Evolutionary conservation across 2,113 vertebrate species (phyloP).

Genomic region (Polypterus senegalus): DNA sequence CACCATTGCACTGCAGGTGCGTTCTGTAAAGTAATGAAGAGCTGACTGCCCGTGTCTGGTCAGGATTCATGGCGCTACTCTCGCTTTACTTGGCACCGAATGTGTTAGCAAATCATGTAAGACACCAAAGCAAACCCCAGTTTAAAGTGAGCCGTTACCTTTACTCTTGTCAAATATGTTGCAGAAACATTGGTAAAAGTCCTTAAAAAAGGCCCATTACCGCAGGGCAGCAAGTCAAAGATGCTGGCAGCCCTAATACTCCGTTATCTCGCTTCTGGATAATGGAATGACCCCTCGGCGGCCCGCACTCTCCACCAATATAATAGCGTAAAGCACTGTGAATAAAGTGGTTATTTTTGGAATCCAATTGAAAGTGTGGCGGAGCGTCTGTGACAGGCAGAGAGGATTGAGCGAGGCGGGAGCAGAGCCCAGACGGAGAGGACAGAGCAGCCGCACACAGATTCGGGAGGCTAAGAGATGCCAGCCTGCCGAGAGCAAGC

Average conservation of each 20-base stretch:
- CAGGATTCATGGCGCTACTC: no score
- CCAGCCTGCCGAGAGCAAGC: no score
- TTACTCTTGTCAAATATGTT: constrained; percentile 42
- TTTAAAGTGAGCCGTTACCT: constrained; percentile 38
- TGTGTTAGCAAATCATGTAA: no score
- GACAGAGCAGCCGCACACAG: no score
- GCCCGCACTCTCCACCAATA: constrained; percentile 45
- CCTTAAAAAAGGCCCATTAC: constrained; percentile 50
- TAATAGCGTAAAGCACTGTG: constrained; percentile 56
- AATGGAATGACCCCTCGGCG: constrained; percentile 66
- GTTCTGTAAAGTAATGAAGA: no score
- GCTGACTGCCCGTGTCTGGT: no score
- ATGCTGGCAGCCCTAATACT: constrained; percentile 49
- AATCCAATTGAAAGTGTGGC: constrained; percentile 52
- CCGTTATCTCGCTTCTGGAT: constrained; percentile 56
- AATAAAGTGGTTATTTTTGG: constrained; percentile 70
- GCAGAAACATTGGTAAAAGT: constrained; percentile 46
- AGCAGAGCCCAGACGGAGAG: no score
- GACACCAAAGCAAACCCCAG: neutral
- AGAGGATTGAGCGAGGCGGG: constrained; percentile 40
- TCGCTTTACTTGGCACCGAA: no score
- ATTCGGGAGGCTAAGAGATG: no score
- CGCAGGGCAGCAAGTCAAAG: constrained; percentile 44
- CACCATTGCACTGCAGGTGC: no score
- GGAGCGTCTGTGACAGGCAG: constrained; percentile 37